These are phyloP conservation scores for Orthonyx spaldingii DNA, from an alignment of 2,113 vertebrate genomes.

Conservation along the genomic window DNA sequence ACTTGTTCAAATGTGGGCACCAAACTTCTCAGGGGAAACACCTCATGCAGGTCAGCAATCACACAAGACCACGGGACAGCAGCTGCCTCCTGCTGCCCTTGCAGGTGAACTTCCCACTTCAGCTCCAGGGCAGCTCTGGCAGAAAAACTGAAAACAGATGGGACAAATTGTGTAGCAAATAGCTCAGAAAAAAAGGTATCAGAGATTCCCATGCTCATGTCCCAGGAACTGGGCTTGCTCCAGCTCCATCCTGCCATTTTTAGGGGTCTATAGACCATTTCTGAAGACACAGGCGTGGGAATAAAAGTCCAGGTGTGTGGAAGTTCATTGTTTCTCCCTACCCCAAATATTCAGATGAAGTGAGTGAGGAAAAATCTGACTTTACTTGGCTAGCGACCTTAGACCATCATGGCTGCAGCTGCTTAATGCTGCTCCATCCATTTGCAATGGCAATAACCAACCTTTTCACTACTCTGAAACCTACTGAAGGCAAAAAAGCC, in stretches of 20 bases:
- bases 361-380: background rate
- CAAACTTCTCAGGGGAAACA: background rate
- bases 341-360: background rate
- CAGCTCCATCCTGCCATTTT: background rate
- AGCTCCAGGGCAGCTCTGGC: background rate
- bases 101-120: background rate
- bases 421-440: background rate
- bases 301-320: background rate
- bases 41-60: background rate
- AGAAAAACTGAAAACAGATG: background rate
- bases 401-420: background rate
- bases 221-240: background rate
- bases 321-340: background rate
- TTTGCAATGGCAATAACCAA: background rate
- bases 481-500: background rate
- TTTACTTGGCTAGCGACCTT: background rate
- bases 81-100: background rate
- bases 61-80: background rate
- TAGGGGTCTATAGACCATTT: background rate
- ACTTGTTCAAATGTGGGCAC: background rate
- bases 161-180: background rate
- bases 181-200: background rate
- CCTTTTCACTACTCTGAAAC: background rate
- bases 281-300: background rate
- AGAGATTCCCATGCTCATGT: background rate